These are phyloP conservation scores for Nettapus auritus DNA, from an alignment of 2,113 vertebrate species.

Conservation along the genomic window DNA sequence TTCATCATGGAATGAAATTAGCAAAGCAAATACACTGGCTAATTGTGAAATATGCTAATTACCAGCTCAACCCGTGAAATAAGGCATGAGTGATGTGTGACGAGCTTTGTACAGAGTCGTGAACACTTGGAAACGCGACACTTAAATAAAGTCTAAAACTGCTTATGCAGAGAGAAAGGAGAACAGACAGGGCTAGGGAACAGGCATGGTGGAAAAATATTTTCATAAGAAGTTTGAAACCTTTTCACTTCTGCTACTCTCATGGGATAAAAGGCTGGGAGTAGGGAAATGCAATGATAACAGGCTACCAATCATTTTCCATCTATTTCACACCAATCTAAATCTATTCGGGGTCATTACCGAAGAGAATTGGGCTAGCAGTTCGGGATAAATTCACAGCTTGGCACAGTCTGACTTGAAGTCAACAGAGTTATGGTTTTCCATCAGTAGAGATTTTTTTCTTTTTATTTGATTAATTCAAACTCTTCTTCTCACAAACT, in stretches of 20 bases:
- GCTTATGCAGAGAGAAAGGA: conserved; percentile 77
- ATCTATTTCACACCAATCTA: conserved; percentile 52
- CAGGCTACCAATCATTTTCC: conserved; percentile 44
- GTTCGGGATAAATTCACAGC: conserved; percentile 36
- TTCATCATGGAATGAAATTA: conserved; percentile 83
- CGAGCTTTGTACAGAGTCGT: conserved; percentile 71
- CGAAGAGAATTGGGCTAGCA: neutral
- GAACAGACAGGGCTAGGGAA: conserved; percentile 67
- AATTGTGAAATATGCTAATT: conserved; percentile 85
- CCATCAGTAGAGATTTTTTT: conserved; percentile 27
- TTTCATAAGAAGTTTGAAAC: conserved; percentile 67
- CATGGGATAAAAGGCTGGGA: conserved; percentile 43
- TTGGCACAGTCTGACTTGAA: conserved; percentile 29
- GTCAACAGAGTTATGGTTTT: conserved; percentile 40
- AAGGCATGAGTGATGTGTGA: conserved; percentile 81
- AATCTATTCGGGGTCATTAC: conserved; percentile 43
- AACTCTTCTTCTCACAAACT: neutral
- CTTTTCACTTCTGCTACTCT: conserved; percentile 58
- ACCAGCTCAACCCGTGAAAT: conserved; percentile 78
- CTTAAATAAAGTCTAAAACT: conserved; percentile 81
- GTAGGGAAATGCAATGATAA: conserved; percentile 31
- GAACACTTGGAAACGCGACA: conserved; percentile 78
- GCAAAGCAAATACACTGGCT: conserved; percentile 80
- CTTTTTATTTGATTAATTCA: conserved; percentile 31
- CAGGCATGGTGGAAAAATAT: conserved; percentile 61